Evolutionary conservation across 37 sponge, comb jelly and placozoan species (phyloP), one percentile per base, ranked within the genome.

Genomic region (Amphimedon queenslandica): DNA sequence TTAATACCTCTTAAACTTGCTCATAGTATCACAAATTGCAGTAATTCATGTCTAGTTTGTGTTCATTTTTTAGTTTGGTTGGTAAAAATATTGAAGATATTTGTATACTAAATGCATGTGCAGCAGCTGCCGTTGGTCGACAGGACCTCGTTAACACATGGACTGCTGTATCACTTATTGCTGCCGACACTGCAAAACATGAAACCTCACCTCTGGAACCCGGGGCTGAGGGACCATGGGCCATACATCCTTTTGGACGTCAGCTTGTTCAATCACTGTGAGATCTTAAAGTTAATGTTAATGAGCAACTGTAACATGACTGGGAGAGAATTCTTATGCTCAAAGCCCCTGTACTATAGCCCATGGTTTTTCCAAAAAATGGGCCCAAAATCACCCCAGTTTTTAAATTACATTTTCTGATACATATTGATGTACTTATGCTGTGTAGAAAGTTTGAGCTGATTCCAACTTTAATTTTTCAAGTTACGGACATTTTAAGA

Each of bases 191-290:
- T 47, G 13, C 13, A 13, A 13, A 47, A 47, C n/a, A n/a, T n/a
- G n/a, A n/a, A n/a, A n/a, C n/a, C n/a, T 8, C 13, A 8, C 53
- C 53, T 47, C 8, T 18, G 53, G 53, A 47, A 18, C 53, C 53
- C 8, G 51, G 36, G 8, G 18, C 42, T 1, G 41, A 37, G 36
- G 61, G 63, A 21, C 75, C 85, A 23, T 90, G 90, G 90, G 40
- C 90, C 0, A 40, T 69, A 31, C 90, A 90, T 63, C 90, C 90
- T 6, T 80, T 90, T 63, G 80, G 75, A 3, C 60, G 90, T 4
- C 69, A 67, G 23, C 90, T 90, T 27, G 67, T 90, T 4, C 72
- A 84, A 13, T 90, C 90, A 24, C 77, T 90, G 90, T 90, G 57
- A 77, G 90, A 60, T 30, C 3, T 31, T n/a, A n/a, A 35, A 56